Evolutionary conservation across 2,797 vertebrate genomes (phyloP), one percentile per base, ranked within the genome.

Genomic region (Euthynnus affinis): DNA sequence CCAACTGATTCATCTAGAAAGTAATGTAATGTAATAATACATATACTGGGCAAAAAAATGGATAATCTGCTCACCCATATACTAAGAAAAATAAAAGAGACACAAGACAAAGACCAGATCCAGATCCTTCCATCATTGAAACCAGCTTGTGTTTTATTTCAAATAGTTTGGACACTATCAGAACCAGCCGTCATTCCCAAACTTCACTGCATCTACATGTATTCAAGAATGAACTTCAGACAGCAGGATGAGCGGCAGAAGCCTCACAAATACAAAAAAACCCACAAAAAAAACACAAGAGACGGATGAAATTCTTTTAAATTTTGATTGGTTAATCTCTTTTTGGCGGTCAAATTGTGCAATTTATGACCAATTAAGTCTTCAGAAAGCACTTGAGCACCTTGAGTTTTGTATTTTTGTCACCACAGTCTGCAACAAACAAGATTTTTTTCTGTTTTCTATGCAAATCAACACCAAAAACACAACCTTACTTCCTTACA

Each of bases 111-210:
- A 29, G 27, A 29, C 27, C 70, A 6, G 10, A 29, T 23, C 0
- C 3, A 5, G 6, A 65, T 42, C 13, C 7, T 64, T 75, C 27
- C 65, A 74, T 72, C 59, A 76, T 77, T 70, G 76, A 82, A 83
- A 76, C 9, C 82, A 71, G 67, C 74, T 79, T 67, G 79, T 63
- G 77, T 85, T 90, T 88, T 79, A 86, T 90, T 87, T 85, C 73
- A 71, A 76, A 78, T 71, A 80, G 74, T 74, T 75, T 46, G 73
- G 84, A 80, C 78, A 62, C 72, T 71, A 55, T 71, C 68, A 77
- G 70, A 87, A 80, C 53, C 75, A 83, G 84, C 74, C 32, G 17
- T 77, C 66, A 37, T 67, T 81, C 63, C 69, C 74, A 79, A 87
- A 76, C 74, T 58, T 82, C 64, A 80, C 59, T 64, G 67, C 57